phyloP scores from a whole-genome alignment of 2,888 invertebrate genomes.

The Cistogaster globosa region DNA sequence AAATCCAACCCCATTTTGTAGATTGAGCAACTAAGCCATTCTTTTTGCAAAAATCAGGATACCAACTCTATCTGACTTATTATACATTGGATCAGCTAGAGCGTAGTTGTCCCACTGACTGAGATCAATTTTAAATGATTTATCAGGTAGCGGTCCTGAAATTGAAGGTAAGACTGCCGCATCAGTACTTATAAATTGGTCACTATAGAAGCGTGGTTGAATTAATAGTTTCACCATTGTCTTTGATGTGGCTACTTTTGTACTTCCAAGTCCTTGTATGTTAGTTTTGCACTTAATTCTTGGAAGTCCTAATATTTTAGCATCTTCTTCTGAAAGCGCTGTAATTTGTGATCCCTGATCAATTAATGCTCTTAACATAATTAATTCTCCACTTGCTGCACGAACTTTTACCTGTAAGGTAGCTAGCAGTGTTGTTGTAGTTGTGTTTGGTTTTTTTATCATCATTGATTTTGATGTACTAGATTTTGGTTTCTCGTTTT shows the following conservation, averaged over 20 bases:
- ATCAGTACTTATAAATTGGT: too few species aligned
- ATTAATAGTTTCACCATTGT: too few species aligned
- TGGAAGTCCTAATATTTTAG: background rate
- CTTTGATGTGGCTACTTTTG: too few species aligned
- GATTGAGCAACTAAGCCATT: conserved; percentile 30
- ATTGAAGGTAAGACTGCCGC: background rate
- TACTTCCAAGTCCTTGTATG: background rate
- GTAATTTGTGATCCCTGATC: background rate
- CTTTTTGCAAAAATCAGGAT: conserved; percentile 6
- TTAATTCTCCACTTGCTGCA: background rate
- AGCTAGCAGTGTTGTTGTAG: background rate
- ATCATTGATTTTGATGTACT: too few species aligned
- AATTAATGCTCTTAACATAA: background rate
- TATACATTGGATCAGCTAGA: conserved; percentile 8
- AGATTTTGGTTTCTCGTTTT: too few species aligned
- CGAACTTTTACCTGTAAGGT: background rate
- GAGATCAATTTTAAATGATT: conserved; percentile 1
- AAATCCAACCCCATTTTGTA: conserved; percentile 50
- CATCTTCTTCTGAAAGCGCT: background rate
- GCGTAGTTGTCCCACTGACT: conserved; percentile 25
- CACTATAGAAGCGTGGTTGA: too few species aligned
- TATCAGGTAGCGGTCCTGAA: background rate
- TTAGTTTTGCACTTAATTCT: background rate
- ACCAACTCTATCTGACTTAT: conserved; percentile 24
- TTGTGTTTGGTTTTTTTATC: too few species aligned